Percentiles rank a stretch among this genome's conserved stretches.
Evolutionary conservation across 2,113 vertebrate genomes (phyloP).

Genomic region (Charina bottae): DNA sequence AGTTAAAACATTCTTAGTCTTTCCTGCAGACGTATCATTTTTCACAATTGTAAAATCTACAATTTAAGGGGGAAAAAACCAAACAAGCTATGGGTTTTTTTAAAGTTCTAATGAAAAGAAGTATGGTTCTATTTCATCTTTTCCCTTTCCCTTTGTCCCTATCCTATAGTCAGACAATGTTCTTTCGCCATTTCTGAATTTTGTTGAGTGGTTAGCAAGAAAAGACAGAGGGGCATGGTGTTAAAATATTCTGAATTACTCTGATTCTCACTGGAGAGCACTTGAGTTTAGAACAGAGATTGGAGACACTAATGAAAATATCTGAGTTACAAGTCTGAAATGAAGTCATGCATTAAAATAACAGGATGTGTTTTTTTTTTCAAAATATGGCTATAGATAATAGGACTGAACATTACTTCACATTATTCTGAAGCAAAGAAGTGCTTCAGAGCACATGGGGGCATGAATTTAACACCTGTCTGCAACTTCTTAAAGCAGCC

Average conservation of each 20-base stretch:
- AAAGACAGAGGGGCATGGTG: not conserved
- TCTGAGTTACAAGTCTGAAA: not conserved
- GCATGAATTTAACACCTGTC: not conserved
- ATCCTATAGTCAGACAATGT: not conserved
- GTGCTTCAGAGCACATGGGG: not conserved
- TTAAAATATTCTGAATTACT: constrained; percentile 10
- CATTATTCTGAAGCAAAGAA: not conserved
- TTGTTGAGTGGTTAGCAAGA: not conserved
- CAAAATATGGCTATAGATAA: not conserved
- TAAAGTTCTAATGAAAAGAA: constrained; percentile 16
- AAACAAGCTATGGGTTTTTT: constrained; percentile 17
- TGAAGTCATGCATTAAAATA: not conserved
- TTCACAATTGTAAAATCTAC: constrained; percentile 24
- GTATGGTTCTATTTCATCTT: not conserved
- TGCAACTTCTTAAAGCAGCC: not conserved
- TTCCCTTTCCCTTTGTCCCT: not conserved
- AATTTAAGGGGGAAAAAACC: constrained; percentile 10
- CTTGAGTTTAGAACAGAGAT: constrained; percentile 14
- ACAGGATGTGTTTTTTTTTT: not conserved
- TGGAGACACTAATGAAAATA: not conserved
- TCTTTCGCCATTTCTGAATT: constrained; percentile 24
- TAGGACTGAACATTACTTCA: not conserved
- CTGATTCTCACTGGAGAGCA: not conserved
- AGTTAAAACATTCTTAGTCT: constrained; percentile 8
- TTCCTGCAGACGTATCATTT: not conserved